Base-by-base conservation (phyloP, 2,797 vertebrate genomes). In the Nasua narica region DNA sequence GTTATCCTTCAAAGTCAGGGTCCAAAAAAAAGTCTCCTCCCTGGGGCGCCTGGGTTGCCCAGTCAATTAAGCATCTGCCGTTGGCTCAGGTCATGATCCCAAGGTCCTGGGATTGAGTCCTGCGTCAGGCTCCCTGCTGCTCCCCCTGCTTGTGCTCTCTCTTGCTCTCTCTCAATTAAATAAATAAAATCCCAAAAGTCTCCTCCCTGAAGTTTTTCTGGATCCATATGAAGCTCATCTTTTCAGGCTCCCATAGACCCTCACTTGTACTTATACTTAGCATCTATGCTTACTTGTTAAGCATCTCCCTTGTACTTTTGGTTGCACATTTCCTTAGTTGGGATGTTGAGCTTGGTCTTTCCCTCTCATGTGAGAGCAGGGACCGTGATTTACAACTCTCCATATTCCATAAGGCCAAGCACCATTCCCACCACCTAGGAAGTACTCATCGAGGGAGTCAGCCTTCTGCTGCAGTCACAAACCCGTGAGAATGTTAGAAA, bases 241-340 rank as follows among this genome's bases (percentile, higher is more conserved):
- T 43, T 62, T 87, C 32, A 70, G 52, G 37, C 15, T 69, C 25
- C n/a, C 18, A 3, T 13, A 79, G 69, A 16, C 40, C 56, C 25
- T 90, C 92, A 56, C 46, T 84, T 69, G 35, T 40, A 54, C 25
- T 69, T 97, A n/a, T n/a, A n/a, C n/a, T n/a, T n/a, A n/a, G n/a
- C n/a, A n/a, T n/a, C n/a, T n/a, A n/a, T n/a, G n/a, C n/a, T n/a
- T n/a, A n/a, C n/a, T n/a, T n/a, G n/a, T n/a, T n/a, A n/a, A n/a
- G n/a, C n/a, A n/a, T n/a, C n/a, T n/a, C n/a, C n/a, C 46, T 84
- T 69, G 35, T 40, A 54, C 25, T 69, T 97, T 56, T 89, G 69
- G 12, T 35, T 91, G 96, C n/a, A 1, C 37, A 35, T 48, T 70
- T 76, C 81, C 87, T 81, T 77, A 87, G 72, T 82, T 92, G 60